Evolutionary conservation across 2,888 invertebrate species (phyloP).

Genomic region (Stomorhina lunata): DNA sequence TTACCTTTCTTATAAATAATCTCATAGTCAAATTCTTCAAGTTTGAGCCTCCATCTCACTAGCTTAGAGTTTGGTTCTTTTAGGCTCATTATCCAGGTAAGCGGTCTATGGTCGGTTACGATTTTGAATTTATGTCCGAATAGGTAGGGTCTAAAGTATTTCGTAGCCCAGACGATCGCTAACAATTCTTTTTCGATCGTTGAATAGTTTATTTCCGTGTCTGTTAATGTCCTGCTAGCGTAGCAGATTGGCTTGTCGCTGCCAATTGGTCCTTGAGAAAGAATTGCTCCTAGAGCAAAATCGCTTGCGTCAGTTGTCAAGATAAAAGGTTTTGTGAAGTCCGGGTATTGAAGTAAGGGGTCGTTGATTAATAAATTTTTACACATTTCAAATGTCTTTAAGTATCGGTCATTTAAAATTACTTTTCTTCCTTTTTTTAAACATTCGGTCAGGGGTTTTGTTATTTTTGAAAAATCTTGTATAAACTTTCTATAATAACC

Average conservation of each 20-base stretch:
- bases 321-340: conserved; percentile 72
- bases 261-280: conserved; percentile 71
- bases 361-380: conserved; percentile 60
- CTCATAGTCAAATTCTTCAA: conserved; percentile 65
- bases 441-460: conserved; percentile 53
- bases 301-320: conserved; percentile 73
- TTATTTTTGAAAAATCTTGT: conserved; percentile 27
- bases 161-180: conserved; percentile 28
- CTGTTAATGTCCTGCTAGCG: conserved; percentile 69
- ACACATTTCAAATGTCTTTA: conserved; percentile 57
- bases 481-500: conserved; percentile 34
- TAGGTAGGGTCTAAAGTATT: conserved; percentile 6
- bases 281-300: conserved; percentile 69
- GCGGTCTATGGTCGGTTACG: background rate
- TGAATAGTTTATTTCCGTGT: conserved; percentile 67
- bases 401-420: conserved; percentile 6
- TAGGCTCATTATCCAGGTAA: background rate
- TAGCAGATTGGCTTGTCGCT: conserved; percentile 69
- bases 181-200: conserved; percentile 60
- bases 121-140: conserved; percentile 11
- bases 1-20: conserved; percentile 67
- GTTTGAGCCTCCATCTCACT: conserved; percentile 1
- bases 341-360: conserved; percentile 54
- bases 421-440: conserved; percentile 51
- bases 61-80: conserved; percentile 16